Evolutionary conservation across 1,140 invertebrate species (phyloP), one percentile per base, ranked within the genome.

Genomic region (Wasmannia auropunctata): DNA sequence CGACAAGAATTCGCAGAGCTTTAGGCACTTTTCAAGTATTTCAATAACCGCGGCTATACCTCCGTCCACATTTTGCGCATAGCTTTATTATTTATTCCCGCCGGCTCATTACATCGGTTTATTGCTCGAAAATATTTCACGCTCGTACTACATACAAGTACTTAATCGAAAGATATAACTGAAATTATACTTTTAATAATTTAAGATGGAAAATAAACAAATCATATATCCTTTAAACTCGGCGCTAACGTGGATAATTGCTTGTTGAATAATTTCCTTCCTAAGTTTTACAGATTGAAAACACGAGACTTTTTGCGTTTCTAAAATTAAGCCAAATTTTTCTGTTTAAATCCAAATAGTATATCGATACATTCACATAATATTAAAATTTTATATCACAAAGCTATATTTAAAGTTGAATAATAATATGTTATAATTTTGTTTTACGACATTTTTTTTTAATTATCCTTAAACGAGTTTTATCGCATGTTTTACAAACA

Each of bases 21-120:
- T 49, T 63, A 58, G 58, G 75, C 75, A 22, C 37, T 62, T 43
- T 40, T 43, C 74, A 62, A 77, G 74, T 46, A 77, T 77, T 56
- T 77, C 34, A 77, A 77, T 77, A 77, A 43, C 40, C 8, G 25
- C 16, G 56, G 54, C 69, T 54, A n/a, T n/a, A n/a, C n/a, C n/a
- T 43, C 62, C 40, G 10, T 16, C n/a, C 25, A 4, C 43, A 40
- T 54, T 67, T 49, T 51, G 14, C 11, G 49, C 31, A 31, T 25
- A 28, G 14, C 37, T 60, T 46, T n/a, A 46, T 46, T 19, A 56
- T 16, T 74, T 37, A 77, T 77, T 46, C 62, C 11, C 62, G 1
- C 28, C 25, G 25, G 5, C 2, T 60, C 22, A n/a, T 10, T 22
- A 25, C 11, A 4, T 19, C 34, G 37, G 16, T 62, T 62, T 76